Evolutionary conservation across 2,113 vertebrate species (phyloP).

Genomic region (Geothlypis trichas): DNA sequence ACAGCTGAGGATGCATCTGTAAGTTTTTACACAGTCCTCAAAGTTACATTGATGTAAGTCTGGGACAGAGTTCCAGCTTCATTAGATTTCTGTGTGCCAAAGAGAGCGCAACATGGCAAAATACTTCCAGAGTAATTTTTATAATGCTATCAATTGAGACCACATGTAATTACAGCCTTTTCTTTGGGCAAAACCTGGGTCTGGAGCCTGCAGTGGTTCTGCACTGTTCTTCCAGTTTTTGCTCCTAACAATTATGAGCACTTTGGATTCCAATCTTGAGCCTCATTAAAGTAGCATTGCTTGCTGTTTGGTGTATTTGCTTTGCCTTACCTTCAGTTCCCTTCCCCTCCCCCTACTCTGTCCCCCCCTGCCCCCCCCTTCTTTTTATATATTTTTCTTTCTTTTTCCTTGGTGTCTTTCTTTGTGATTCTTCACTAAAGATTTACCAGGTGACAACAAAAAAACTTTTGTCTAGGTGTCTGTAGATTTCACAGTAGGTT

Average conservation of each 20-base stretch:
- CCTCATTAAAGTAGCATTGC: neutral
- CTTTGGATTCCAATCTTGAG: slow-evolving; percentile 37
- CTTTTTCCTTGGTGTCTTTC: neutral
- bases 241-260: neutral
- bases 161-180: neutral
- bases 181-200: neutral
- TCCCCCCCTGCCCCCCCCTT: no score
- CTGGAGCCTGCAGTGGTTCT: neutral
- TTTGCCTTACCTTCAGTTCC: neutral
- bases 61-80: neutral
- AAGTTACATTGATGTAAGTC: neutral
- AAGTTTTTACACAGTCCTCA: neutral
- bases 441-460: slow-evolving; percentile 17
- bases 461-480: neutral
- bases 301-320: neutral
- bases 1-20: neutral
- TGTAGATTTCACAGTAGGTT: neutral
- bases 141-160: neutral
- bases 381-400: neutral
- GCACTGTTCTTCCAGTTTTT: neutral
- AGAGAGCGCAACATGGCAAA: neutral
- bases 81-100: neutral
- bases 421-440: neutral
- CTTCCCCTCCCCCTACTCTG: no score
- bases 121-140: neutral